Percentiles rank a stretch among this genome's conserved stretches.
phyloP scores from a whole-genome alignment of 2,888 invertebrate genomes.

The Lingula anatina region DNA sequence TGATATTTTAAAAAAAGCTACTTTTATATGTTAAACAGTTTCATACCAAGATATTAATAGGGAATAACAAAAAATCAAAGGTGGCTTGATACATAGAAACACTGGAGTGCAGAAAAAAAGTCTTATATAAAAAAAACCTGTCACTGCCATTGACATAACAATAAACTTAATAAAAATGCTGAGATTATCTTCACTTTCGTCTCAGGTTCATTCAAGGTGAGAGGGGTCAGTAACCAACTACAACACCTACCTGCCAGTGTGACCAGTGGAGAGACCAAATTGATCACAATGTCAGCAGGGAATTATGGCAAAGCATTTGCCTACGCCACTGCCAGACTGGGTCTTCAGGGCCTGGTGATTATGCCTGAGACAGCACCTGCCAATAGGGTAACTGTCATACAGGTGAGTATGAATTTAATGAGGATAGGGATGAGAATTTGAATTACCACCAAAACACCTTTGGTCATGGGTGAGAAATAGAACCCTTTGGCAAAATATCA shows the following conservation, averaged over 20 bases:
- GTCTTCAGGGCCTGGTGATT: constrained; percentile 28
- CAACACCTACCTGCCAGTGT: constrained; percentile 19
- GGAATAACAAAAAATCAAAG: no score
- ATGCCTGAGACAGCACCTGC: constrained; percentile 43
- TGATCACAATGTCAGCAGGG: constrained; percentile 47
- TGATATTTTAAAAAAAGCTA: no score
- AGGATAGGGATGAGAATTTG: no score
- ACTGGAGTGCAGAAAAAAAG: no score
- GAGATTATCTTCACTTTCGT: neutral
- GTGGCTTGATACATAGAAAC: no score
- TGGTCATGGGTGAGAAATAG: no score
- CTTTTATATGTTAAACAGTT: no score
- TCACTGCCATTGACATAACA: neutral
- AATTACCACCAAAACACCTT: no score
- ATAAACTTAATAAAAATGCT: neutral
- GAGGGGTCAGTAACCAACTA: constrained; percentile 44
- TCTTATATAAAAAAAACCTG: no score
- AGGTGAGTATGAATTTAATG: no score
- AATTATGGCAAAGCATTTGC: constrained; percentile 52
- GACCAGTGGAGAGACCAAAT: constrained; percentile 14
- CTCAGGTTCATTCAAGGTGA: constrained; percentile 47
- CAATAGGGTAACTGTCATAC: constrained; percentile 30
- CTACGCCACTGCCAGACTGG: constrained; percentile 20
- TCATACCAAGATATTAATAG: no score
- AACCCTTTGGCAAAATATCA: no score